Evolutionary conservation across 2,888 invertebrate species (phyloP), one percentile per base, ranked within the genome.

Genomic region (Cephonodes hylas): DNA sequence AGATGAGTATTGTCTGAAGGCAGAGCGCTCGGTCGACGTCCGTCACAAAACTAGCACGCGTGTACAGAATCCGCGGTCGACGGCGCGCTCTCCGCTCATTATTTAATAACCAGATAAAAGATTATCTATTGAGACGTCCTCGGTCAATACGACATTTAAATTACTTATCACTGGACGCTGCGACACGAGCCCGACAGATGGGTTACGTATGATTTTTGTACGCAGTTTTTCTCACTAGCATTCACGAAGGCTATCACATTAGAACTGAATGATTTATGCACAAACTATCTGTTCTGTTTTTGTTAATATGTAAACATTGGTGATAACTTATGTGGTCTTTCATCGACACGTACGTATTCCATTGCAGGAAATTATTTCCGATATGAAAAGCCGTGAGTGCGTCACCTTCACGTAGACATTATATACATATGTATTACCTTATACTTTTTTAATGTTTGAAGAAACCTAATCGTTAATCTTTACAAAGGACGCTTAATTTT

Each of bases 91-190:
- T 75, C 73, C 56, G 75, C 85, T 87, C 88, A 88, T 89, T 90
- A 91, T 86, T 90, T 87, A 91, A 89, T 89, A 86, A 83, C 69
- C 85, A 84, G 89, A 91, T 89, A 90, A 90, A 89, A 88, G 88
- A 91, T 90, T 88, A 91, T 89, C 89, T 88, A 86, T 87, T 85
- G 81, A 84, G 78, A 69, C 84, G 86, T 85, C 87, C 85, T 85
- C 89, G 81, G 84, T 80, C 87, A 87, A 86, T 86, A 84, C 72
- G 76, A 79, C 77, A 76, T 75, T 81, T 81, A 85, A 84, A 83
- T 84, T 82, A 81, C 77, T 77, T 84, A 81, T 84, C 80, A 70
- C 73, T 78, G 73, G 79, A 77, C 75, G 73, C 71, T 65, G 68
- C 70, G 66, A 71, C 63, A 67, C 67, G 69, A 62, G 67, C 68